phyloP scores from a whole-genome alignment of 2,888 invertebrate genomes.

The Teleiodes luculella region DNA sequence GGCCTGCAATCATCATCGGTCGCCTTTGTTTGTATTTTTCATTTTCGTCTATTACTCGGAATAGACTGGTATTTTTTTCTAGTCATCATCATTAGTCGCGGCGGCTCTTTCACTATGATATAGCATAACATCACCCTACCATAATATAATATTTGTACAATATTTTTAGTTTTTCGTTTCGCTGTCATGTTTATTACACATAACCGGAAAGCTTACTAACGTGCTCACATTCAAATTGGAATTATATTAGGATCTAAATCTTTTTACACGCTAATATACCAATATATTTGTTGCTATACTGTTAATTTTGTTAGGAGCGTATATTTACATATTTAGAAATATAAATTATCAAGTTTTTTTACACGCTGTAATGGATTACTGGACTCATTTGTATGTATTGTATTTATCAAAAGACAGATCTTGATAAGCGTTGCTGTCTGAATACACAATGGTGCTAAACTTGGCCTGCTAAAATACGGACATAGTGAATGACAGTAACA shows the following conservation, averaged over 20 bases:
- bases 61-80: conserved; percentile 7
- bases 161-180: too few relatives aligned
- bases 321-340: too few relatives aligned
- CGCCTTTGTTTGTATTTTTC: conserved; percentile 1
- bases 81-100: conserved; percentile 10
- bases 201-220: too few relatives aligned
- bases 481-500: neutral
- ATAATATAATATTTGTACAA: too few relatives aligned
- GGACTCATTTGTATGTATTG: neutral
- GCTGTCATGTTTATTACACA: too few relatives aligned
- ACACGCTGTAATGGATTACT: neutral
- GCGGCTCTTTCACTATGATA: neutral
- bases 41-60: neutral
- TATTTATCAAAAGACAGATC: neutral
- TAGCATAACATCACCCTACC: neutral
- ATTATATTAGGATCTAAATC: too few relatives aligned
- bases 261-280: too few relatives aligned
- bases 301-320: too few relatives aligned
- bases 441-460: conserved; percentile 5
- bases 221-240: too few relatives aligned
- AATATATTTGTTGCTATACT: too few relatives aligned
- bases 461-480: neutral
- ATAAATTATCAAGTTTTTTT: too few relatives aligned
- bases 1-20: neutral
- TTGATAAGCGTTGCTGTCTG: conserved; percentile 2